These are phyloP conservation scores for Boloria euphrosyne DNA, from an alignment of 2,888 invertebrate genomes.

Conservation along the genomic window DNA sequence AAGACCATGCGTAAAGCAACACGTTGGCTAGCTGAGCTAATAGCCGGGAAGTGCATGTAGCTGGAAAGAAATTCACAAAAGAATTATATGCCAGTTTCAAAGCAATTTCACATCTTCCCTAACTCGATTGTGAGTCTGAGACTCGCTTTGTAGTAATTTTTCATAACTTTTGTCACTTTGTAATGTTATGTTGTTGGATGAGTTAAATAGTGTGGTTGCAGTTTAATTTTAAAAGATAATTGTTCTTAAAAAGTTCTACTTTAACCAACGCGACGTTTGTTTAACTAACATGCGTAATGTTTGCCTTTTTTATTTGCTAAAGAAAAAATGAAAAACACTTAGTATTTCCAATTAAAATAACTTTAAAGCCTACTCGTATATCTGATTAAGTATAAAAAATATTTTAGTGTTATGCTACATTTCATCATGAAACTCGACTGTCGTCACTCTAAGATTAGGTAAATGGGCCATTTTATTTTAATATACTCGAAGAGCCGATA, in stretches of 20 bases:
- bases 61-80: constrained; percentile 61
- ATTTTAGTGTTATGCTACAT: neutral
- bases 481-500: neutral
- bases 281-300: too few species aligned
- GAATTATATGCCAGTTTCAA: constrained; percentile 62
- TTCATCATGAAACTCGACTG: neutral
- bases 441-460: constrained; percentile 14
- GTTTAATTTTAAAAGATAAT: neutral
- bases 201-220: neutral
- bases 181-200: constrained; percentile 21
- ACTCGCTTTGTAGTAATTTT: constrained; percentile 34
- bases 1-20: constrained; percentile 42
- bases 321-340: too few species aligned
- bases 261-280: too few species aligned
- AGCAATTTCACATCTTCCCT: constrained; percentile 57
- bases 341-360: too few species aligned
- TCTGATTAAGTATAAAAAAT: neutral
- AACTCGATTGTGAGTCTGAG: constrained; percentile 44
- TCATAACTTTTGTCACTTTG: constrained; percentile 32
- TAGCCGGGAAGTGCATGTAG: constrained; percentile 47
- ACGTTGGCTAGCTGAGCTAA: constrained; percentile 51
- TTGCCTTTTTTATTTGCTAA: too few species aligned
- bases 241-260: too few species aligned
- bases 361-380: too few species aligned
- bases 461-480: constrained; percentile 13